Evolutionary conservation across 1,140 invertebrate species (phyloP).

Genomic region (Uloborus diversus): DNA sequence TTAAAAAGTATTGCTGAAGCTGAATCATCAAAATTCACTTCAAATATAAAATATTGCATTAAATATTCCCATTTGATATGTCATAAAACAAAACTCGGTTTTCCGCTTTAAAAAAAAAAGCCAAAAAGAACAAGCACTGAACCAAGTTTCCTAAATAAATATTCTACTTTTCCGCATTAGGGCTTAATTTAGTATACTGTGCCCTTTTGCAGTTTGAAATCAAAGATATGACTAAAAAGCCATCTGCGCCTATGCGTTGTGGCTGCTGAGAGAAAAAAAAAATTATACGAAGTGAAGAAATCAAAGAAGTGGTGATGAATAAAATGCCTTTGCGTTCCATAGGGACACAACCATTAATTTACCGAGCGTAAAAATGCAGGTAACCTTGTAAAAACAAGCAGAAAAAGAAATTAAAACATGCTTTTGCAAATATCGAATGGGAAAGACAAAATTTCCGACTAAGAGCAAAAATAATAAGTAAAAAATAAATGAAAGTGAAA

Average conservation of each 20-base stretch:
- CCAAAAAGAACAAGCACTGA: too few relatives aligned
- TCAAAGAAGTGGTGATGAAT: conserved; percentile 42
- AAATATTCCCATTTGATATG: too few relatives aligned
- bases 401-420: conserved; percentile 48
- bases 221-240: conserved; percentile 49
- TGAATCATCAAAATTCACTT: too few relatives aligned
- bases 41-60: too few relatives aligned
- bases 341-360: conserved; percentile 28
- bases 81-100: too few relatives aligned
- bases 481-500: background rate
- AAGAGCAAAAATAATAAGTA: conserved; percentile 20
- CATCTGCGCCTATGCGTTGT: conserved; percentile 29
- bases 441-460: conserved; percentile 24
- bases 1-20: too few relatives aligned
- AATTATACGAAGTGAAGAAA: background rate
- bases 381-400: background rate
- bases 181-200: background rate
- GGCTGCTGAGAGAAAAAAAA: background rate
- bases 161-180: conserved; percentile 28
- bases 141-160: too few relatives aligned
- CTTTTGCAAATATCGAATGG: conserved; percentile 42
- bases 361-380: conserved; percentile 25
- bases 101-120: too few relatives aligned
- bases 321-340: conserved; percentile 34
- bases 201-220: conserved; percentile 11